These are phyloP conservation scores for Heliconius cydno DNA, from an alignment of 2,888 invertebrate genomes.

Conservation along the genomic window DNA sequence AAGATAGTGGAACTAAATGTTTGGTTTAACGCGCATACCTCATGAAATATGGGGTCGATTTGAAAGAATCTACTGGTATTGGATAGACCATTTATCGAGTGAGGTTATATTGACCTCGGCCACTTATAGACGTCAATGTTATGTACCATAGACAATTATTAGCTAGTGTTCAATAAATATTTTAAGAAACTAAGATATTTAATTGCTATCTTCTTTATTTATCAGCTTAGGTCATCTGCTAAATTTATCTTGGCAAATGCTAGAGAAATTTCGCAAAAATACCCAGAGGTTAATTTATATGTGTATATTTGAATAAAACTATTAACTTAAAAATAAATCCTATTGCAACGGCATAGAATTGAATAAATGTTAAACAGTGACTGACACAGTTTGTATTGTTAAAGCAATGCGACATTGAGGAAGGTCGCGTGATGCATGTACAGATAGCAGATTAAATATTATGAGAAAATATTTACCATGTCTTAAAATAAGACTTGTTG, in stretches of 20 bases:
- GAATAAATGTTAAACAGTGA: constrained; percentile 10
- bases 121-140: too few species aligned
- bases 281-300: constrained; percentile 1
- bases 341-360: constrained; percentile 26
- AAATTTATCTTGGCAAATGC: not conserved
- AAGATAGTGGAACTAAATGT: not conserved
- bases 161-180: too few species aligned
- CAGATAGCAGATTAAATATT: constrained; percentile 48
- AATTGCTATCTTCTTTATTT: not conserved
- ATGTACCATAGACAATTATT: too few species aligned
- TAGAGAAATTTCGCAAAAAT: constrained; percentile 7
- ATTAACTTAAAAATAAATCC: constrained; percentile 23
- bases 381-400: constrained; percentile 50
- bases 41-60: too few species aligned
- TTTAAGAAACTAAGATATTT: not conserved
- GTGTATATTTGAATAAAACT: constrained; percentile 16
- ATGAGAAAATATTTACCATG: not conserved
- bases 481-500: not conserved
- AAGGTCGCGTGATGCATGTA: constrained; percentile 57
- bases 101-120: too few species aligned
- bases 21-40: too few species aligned
- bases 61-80: too few species aligned
- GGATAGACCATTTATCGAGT: too few species aligned
- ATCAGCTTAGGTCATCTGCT: not conserved
- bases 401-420: constrained; percentile 58